phyloP scores from a whole-genome alignment of 2,888 invertebrate genomes.

The Tetropium fuscum region DNA sequence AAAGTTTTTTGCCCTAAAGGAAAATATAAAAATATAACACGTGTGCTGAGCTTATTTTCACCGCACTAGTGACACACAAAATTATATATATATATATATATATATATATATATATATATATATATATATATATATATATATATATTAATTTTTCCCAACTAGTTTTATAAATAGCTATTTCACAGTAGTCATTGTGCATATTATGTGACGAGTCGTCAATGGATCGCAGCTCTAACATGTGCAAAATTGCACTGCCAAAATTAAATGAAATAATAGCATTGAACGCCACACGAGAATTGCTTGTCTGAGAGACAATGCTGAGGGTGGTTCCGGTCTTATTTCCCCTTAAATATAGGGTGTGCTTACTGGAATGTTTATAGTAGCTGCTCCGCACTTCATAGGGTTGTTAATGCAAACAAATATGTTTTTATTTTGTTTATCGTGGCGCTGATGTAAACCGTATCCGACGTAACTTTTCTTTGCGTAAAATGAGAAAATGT shows the following conservation, averaged over 20 bases:
- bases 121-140: no score
- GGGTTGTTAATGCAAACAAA: slow-evolving; percentile 21
- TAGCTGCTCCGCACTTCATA: slow-evolving; percentile 12
- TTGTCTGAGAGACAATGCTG: slow-evolving; percentile 6
- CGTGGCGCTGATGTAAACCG: slow-evolving; percentile 1
- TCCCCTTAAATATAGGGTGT: slow-evolving; percentile 16
- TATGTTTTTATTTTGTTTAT: slow-evolving; percentile 26
- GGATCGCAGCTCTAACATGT: not conserved
- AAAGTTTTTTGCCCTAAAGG: no score
- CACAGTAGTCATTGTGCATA: no score
- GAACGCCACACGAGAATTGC: not conserved
- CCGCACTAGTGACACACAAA: no score
- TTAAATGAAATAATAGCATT: slow-evolving; percentile 5
- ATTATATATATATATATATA: no score
- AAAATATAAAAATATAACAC: no score
- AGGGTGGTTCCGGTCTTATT: slow-evolving; percentile 5
- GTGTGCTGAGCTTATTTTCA: no score
- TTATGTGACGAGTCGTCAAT: not conserved
- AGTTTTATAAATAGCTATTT: no score
- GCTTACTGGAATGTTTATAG: slow-evolving; percentile 24
- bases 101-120: no score
- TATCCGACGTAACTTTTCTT: not conserved
- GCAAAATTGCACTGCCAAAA: not conserved
- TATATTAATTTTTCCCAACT: no score
- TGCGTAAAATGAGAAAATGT: slow-evolving; percentile 16